These are phyloP conservation scores for Epicampocera succincta DNA, from an alignment of 2,888 invertebrate species.

Conservation along the genomic window DNA sequence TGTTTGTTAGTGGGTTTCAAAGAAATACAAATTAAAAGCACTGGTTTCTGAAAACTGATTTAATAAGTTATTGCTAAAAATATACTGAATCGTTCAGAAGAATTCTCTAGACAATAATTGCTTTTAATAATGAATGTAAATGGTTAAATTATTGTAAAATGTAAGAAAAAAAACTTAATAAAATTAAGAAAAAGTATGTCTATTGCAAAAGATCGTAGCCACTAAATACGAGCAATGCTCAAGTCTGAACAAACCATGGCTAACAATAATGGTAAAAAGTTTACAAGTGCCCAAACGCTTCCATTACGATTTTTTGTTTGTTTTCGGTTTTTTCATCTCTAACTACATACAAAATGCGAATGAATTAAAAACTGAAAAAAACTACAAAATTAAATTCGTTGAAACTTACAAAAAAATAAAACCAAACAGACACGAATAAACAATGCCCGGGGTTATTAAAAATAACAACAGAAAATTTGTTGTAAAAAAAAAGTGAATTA, in stretches of 20 bases:
- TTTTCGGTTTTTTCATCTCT: not conserved
- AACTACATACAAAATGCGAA: conserved; percentile 18
- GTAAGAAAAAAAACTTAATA: conserved; percentile 2
- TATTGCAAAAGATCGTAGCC: conserved; percentile 66
- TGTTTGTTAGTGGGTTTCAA: not conserved
- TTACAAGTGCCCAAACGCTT: conserved; percentile 48
- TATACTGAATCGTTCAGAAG: conserved; percentile 33
- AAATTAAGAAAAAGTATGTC: conserved; percentile 14
- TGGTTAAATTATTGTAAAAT: conserved; percentile 22
- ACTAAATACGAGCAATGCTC: conserved; percentile 55
- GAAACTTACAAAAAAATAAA: conserved; percentile 32
- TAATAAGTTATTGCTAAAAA: conserved; percentile 23
- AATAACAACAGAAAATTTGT: not conserved
- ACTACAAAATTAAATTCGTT: conserved; percentile 29
- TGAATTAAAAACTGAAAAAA: conserved; percentile 46
- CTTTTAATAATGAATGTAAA: conserved; percentile 35
- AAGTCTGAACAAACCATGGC: conserved; percentile 64
- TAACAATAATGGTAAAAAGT: conserved; percentile 59
- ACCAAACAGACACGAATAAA: conserved; percentile 37
- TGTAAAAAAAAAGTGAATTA: conserved; percentile 14
- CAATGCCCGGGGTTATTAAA: conserved; percentile 34
- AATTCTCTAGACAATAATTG: conserved; percentile 55
- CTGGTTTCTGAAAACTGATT: not conserved
- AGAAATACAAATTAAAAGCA: conserved; percentile 10
- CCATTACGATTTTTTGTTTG: conserved; percentile 3